Percentiles rank a stretch among this genome's conserved stretches.
phyloP scores from a whole-genome alignment of 1,140 invertebrate species.

The Riptortus pedestris region DNA sequence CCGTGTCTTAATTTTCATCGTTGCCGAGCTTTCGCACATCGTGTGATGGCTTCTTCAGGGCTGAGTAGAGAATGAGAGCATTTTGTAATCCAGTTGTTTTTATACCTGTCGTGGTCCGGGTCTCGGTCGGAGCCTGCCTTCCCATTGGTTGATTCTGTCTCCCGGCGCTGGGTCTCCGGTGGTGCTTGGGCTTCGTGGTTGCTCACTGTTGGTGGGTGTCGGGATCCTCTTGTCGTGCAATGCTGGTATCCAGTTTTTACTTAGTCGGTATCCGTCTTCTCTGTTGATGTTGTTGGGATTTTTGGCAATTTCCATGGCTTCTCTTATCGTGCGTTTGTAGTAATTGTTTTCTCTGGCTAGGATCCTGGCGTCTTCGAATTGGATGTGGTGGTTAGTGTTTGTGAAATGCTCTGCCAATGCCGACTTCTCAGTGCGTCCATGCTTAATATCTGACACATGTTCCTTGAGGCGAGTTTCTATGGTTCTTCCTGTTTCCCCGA shows the following conservation, averaged over 20 bases:
- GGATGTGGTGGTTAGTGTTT: neutral
- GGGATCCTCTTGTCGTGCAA: neutral
- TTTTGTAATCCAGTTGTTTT: neutral
- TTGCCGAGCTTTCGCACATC: neutral
- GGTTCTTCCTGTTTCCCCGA: slow-evolving; percentile 9
- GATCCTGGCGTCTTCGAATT: neutral
- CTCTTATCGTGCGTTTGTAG: neutral
- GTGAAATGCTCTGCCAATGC: neutral
- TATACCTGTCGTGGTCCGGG: neutral
- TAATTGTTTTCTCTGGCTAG: neutral
- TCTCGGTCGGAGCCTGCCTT: neutral
- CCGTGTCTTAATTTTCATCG: neutral
- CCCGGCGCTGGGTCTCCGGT: neutral
- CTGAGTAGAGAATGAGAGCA: neutral
- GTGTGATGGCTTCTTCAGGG: neutral
- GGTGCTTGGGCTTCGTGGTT: neutral
- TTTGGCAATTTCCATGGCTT: neutral
- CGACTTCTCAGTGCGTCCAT: neutral
- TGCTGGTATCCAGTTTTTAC: neutral
- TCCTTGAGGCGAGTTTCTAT: neutral
- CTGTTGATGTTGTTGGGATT: neutral
- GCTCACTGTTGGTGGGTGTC: neutral
- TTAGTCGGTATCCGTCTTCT: neutral
- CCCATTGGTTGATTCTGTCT: neutral
- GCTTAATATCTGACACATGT: neutral